A percentile compares a stretch with the other conserved stretches of the same genome.
Conservation (phyloP, 2,888 invertebrate species). For the Drosophila limbata region DNA sequence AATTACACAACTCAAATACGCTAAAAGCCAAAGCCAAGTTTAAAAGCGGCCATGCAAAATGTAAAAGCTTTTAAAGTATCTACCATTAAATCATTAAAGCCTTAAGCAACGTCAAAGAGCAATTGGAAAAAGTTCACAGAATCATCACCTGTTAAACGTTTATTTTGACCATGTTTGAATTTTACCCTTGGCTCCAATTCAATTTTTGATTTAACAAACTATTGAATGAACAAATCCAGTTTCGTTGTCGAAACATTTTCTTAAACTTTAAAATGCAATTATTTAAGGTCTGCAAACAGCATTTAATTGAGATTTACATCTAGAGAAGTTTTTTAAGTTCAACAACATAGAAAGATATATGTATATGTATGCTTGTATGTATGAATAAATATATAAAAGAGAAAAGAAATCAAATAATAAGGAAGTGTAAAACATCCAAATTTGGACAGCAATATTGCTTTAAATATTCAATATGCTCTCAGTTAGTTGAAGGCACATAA, state of each 20-base stretch:
- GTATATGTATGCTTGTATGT: no score
- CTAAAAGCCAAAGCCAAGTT: slow-evolving; percentile 28
- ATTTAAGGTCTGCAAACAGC: slow-evolving; percentile 27
- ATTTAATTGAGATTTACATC: background rate
- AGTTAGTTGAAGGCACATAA: slow-evolving; percentile 49
- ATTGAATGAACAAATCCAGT: background rate
- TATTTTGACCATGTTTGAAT: slow-evolving; percentile 12
- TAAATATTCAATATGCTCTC: slow-evolving; percentile 43
- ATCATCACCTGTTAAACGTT: slow-evolving; percentile 55
- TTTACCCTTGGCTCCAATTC: slow-evolving; percentile 47
- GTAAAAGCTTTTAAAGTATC: slow-evolving; percentile 17
- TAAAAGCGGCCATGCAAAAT: slow-evolving; percentile 3
- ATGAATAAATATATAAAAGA: no score
- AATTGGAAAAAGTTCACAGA: slow-evolving; percentile 27
- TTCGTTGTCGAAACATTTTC: background rate
- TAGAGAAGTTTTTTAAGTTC: background rate
- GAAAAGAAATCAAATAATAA: no score
- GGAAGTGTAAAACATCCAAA: no score
- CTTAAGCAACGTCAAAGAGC: slow-evolving; percentile 19
- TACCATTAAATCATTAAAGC: slow-evolving; percentile 62
- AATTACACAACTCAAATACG: slow-evolving; percentile 36
- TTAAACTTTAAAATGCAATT: slow-evolving; percentile 59
- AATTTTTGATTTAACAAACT: slow-evolving; percentile 39
- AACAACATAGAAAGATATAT: background rate
- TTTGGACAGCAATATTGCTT: slow-evolving; percentile 10